Base-by-base conservation (phyloP, 1,140 invertebrate species). In the Nephila pilipes region DNA sequence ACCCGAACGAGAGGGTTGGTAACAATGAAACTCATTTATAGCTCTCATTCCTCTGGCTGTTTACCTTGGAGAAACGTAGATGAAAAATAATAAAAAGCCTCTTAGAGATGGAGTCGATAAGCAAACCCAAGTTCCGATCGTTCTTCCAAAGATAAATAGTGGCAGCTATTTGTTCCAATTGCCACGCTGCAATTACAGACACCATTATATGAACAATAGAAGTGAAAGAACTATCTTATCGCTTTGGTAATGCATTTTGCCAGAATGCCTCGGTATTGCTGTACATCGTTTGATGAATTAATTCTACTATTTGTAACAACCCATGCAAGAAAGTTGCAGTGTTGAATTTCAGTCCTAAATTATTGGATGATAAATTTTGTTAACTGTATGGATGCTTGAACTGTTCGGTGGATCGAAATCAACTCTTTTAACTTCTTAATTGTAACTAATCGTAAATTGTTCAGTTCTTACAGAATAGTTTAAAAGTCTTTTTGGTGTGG, bases 211-310 rank as follows among this genome's bases (percentile, higher is more conserved):
- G 69, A 75, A 75, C 69, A 75, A 75, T 75, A 29, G 69, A 36
- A 75, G 69, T 75, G 29, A 75, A 75, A 75, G 69, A 75, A 75
- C 69, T 75, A 75, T 75, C 69, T 75, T 75, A 75, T 75, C 69
- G 32, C 69, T 25, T 36, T 29, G 18, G 14, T 75, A 75, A 75
- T 75, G 69, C 32, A 32, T 75, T 75, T 75, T 75, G 25, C 69
- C 29, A 75, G 69, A 36, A 36, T 32, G 29, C 69, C 18, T 75
- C 32, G 29, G 20, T 75, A 75, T 75, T 36, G 18, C 69, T 29
- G 29, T 18, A 32, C 29, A 75, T 16, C 32, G 16, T 5, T 5
- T 32, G 69, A 32, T 75, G 69, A 75, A 75, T 75, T 75, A 36
- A 75, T 75, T 29, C 18, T 3, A 75, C 29, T 60, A 60, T 60